phyloP scores from a whole-genome alignment of 2,888 invertebrate genomes.

The Diaperis boleti region DNA sequence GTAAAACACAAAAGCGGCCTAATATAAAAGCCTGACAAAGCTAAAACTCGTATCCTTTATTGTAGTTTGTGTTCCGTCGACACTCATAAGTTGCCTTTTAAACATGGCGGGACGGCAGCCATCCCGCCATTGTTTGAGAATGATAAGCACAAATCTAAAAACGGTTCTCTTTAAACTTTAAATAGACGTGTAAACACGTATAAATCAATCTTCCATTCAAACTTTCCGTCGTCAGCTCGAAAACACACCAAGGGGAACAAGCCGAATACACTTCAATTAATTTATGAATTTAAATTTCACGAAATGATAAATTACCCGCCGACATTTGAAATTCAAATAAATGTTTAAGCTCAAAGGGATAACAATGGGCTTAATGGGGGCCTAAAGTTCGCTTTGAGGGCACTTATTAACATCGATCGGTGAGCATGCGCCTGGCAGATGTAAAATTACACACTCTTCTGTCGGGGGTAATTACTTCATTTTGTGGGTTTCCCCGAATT shows the following conservation, averaged over 20 bases:
- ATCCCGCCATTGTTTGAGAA: constrained; percentile 45
- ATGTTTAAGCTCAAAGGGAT: constrained; percentile 45
- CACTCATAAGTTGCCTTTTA: constrained; percentile 26
- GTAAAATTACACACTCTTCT: too few species aligned
- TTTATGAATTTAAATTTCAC: constrained; percentile 49
- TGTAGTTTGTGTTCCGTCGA: constrained; percentile 7
- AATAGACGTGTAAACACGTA: constrained; percentile 59
- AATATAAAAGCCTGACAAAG: constrained; percentile 31
- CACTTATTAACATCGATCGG: too few species aligned
- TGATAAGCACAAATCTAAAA: constrained; percentile 55
- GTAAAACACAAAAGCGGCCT: background rate
- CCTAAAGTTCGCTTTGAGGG: constrained; percentile 45
- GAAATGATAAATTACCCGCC: constrained; percentile 48
- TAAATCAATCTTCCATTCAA: constrained; percentile 56
- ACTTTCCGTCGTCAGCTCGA: constrained; percentile 38
- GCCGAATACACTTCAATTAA: constrained; percentile 47
- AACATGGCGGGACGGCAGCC: constrained; percentile 29
- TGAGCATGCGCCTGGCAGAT: background rate
- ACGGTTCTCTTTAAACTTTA: constrained; percentile 58
- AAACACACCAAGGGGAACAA: constrained; percentile 36
- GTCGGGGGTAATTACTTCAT: too few species aligned
- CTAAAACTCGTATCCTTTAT: constrained; percentile 15
- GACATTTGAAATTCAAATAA: constrained; percentile 50
- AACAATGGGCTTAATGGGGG: constrained; percentile 52
- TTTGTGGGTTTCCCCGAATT: background rate